Conservation (phyloP, 1,140 invertebrate species). For the Dermatophagoides farinae region DNA sequence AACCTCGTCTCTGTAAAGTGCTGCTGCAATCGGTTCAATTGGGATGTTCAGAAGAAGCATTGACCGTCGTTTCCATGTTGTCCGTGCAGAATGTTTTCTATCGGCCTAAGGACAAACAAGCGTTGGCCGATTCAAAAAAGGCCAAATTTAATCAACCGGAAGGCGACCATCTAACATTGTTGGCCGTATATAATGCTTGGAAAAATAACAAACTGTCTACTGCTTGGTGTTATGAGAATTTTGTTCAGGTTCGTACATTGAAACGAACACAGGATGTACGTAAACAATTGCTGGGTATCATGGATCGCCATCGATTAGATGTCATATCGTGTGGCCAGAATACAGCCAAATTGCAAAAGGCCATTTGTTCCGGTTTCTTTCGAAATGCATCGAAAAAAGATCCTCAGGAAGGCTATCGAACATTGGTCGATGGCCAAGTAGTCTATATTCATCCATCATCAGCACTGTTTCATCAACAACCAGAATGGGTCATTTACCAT, state of each 20-base stretch:
- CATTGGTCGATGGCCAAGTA: constrained; percentile 88
- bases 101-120: constrained; percentile 74
- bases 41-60: constrained; percentile 93
- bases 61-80: constrained; percentile 97
- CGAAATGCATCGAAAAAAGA: constrained; percentile 97
- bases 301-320: constrained; percentile 94
- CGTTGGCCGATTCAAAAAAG: constrained; percentile 92
- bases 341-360: constrained; percentile 84
- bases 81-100: constrained; percentile 99
- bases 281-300: constrained; percentile 91
- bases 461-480: constrained; percentile 86
- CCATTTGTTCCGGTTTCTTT: constrained; percentile 96
- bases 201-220: constrained; percentile 97
- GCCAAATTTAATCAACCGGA: constrained; percentile 97
- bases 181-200: constrained; percentile 99
- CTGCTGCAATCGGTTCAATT: constrained; percentile 96
- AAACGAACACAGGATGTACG: constrained; percentile 94
- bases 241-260: constrained; percentile 82
- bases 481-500: constrained; percentile 98
- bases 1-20: constrained; percentile 97
- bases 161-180: constrained; percentile 87
- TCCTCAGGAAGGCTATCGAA: constrained; percentile 94
- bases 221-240: constrained; percentile 99
- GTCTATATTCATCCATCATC: constrained; percentile 98
- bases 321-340: constrained; percentile 90